Percentiles rank a stretch among this genome's conserved stretches.
These are phyloP conservation scores for Ciconia boyciana DNA, from an alignment of 2,113 vertebrate genomes.

Conservation along the genomic window DNA sequence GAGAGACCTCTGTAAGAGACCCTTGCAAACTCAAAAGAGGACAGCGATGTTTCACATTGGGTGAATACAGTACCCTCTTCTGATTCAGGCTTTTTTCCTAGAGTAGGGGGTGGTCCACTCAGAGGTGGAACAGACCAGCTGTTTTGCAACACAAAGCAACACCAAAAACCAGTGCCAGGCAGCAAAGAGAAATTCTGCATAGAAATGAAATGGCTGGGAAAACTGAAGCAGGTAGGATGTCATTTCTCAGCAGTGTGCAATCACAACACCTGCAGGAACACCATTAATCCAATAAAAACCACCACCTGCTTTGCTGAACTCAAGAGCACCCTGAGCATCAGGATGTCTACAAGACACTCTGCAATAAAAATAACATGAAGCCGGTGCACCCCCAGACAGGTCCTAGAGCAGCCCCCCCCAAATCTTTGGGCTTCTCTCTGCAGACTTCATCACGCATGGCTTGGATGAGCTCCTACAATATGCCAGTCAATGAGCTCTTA, in stretches of 20 bases:
- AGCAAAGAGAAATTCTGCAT: background rate
- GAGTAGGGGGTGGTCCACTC: background rate
- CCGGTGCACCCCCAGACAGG: accelerated
- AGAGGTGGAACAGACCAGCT: background rate
- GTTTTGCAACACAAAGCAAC: background rate
- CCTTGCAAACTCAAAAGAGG: background rate
- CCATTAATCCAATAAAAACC: background rate
- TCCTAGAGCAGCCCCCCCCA: background rate
- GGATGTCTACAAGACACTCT: background rate
- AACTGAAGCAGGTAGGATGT: background rate
- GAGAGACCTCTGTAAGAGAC: background rate
- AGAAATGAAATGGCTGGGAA: background rate
- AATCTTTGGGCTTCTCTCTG: background rate
- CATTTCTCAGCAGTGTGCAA: background rate
- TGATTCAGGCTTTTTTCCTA: background rate
- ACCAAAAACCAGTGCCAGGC: background rate
- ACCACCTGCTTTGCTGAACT: background rate
- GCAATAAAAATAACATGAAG: background rate
- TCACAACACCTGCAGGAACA: background rate
- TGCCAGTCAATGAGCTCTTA: background rate
- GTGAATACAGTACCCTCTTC: background rate
- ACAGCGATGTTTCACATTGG: background rate
- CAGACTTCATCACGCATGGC: background rate
- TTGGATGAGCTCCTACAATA: background rate
- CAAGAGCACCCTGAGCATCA: background rate